These are phyloP conservation scores for Gymnothorax javanicus DNA, from an alignment of 2,797 vertebrate species.

Conservation along the genomic window DNA sequence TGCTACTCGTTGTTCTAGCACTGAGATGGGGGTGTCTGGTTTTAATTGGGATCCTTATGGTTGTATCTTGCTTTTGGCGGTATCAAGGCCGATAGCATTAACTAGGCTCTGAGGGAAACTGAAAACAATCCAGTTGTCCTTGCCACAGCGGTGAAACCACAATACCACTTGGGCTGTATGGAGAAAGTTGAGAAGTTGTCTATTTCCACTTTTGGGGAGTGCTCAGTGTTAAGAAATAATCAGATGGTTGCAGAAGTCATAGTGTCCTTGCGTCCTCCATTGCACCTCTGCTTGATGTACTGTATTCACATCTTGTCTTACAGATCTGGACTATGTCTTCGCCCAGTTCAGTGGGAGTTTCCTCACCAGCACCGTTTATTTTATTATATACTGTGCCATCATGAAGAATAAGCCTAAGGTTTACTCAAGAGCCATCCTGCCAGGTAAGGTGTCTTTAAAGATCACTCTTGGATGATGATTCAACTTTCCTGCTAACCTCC, in stretches of 20 bases:
- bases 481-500: background rate
- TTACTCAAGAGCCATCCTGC: constrained; percentile 77
- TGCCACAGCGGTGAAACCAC: too few relatives aligned
- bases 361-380: constrained; percentile 80
- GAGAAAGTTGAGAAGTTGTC: background rate
- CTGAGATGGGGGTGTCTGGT: too few relatives aligned
- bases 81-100: too few relatives aligned
- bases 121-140: too few relatives aligned
- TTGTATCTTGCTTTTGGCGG: too few relatives aligned
- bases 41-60: too few relatives aligned
- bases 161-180: too few relatives aligned
- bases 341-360: constrained; percentile 85
- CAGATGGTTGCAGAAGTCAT: background rate
- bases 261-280: background rate
- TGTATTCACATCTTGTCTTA: constrained; percentile 37
- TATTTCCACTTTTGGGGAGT: background rate
- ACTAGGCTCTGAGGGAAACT: too few relatives aligned
- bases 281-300: background rate
- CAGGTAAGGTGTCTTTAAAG: constrained; percentile 67
- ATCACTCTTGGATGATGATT: background rate
- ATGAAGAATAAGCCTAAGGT: constrained; percentile 79
- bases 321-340: constrained; percentile 86
- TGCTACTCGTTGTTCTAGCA: too few relatives aligned
- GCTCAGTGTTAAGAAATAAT: too few relatives aligned
- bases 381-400: constrained; percentile 75